A percentile compares a stretch with the other conserved stretches of the same genome.
Conservation (phyloP, 1,140 invertebrate genomes). For the Pogonomyrmex barbatus region DNA sequence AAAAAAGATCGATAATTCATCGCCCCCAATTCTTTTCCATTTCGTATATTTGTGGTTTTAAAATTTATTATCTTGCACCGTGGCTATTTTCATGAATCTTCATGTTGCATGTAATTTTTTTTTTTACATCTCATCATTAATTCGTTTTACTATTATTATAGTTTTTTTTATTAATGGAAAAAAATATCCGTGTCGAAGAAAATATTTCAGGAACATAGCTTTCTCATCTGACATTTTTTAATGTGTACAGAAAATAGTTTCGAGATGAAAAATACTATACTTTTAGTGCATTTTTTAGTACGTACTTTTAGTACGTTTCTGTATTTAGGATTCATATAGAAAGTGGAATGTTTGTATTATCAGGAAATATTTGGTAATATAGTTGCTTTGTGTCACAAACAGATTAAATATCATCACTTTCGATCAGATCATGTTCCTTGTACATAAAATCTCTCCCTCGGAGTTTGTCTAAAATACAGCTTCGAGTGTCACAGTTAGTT, state of each 20-base stretch:
- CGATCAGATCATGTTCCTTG: conserved; percentile 58
- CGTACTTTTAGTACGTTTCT: not conserved
- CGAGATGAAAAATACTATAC: not conserved
- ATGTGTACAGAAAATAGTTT: not conserved
- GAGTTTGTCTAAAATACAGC: conserved; percentile 63
- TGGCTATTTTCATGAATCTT: conserved; percentile 30
- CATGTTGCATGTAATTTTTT: conserved; percentile 38
- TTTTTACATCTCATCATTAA: not conserved
- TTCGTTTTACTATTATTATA: not conserved
- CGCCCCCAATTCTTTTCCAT: conserved; percentile 16
- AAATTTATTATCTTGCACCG: conserved; percentile 35
- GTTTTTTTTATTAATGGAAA: conserved; percentile 29
- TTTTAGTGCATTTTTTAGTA: not conserved
- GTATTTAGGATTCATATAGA: conserved; percentile 26
- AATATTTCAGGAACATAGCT: not conserved
- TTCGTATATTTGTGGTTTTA: conserved; percentile 22
- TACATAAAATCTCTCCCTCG: conserved; percentile 66
- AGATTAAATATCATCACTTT: conserved; percentile 52
- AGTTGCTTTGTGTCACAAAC: conserved; percentile 25
- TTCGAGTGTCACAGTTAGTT: conserved; percentile 66
- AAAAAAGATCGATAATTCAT: not conserved
- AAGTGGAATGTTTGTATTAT: conserved; percentile 44
- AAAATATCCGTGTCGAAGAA: not conserved
- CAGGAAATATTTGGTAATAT: conserved; percentile 31
- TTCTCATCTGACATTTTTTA: not conserved